Evolutionary conservation across 2,888 invertebrate species (phyloP).

Genomic region (Oscheius sp.): DNA sequence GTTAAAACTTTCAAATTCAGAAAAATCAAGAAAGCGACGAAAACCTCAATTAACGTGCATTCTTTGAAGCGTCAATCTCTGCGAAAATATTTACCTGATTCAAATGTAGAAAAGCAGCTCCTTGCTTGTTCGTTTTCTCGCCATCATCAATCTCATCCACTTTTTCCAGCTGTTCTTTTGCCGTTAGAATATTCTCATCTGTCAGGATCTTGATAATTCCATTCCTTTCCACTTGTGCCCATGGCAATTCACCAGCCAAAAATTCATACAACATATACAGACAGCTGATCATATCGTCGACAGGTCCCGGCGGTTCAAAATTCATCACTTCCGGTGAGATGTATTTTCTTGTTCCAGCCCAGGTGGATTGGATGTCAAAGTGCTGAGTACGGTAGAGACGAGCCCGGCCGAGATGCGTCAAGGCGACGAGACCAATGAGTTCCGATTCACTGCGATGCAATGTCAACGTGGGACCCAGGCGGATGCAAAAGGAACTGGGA

Average conservation of each 20-base stretch:
- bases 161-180: not conserved
- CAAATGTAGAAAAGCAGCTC: too few species aligned
- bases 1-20: not conserved
- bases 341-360: not conserved
- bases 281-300: slow-evolving; percentile 1
- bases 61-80: too few species aligned
- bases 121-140: too few species aligned
- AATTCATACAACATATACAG: not conserved
- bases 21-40: too few species aligned
- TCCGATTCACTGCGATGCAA: too few species aligned
- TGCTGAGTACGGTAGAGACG: not conserved
- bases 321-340: not conserved
- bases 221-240: not conserved
- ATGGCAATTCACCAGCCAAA: not conserved
- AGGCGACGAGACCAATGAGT: too few species aligned
- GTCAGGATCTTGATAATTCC: not conserved
- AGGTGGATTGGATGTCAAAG: not conserved
- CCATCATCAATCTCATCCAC: too few species aligned
- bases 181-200: not conserved
- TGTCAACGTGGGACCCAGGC: too few species aligned
- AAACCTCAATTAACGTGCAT: too few species aligned
- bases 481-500: too few species aligned
- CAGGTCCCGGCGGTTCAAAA: not conserved
- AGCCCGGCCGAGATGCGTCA: too few species aligned
- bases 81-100: too few species aligned